Percentiles rank a stretch among this genome's conserved stretches.
Conservation (phyloP, 2,797 vertebrate species). For the Anabas testudineus region DNA sequence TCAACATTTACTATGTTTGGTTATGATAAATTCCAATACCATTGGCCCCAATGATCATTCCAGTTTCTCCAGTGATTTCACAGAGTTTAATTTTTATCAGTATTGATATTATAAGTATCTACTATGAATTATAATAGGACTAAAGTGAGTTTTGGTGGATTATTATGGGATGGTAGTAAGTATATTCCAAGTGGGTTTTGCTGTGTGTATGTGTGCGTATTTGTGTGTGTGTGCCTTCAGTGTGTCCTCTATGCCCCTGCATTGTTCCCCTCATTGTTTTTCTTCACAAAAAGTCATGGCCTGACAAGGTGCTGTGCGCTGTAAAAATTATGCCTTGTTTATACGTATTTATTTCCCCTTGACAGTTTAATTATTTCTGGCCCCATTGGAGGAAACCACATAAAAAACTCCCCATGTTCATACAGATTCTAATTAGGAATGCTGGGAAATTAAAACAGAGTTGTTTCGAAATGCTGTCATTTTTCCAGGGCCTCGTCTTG, state of each 20-base stretch:
- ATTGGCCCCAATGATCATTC: neutral
- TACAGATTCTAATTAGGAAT: constrained; percentile 85
- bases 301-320: constrained; percentile 80
- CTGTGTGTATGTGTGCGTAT: constrained; percentile 9
- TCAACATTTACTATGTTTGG: too few relatives aligned
- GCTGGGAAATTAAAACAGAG: constrained; percentile 86
- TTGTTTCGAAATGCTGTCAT: constrained; percentile 87
- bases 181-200: constrained; percentile 22
- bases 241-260: constrained; percentile 76
- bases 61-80: neutral
- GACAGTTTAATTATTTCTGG: constrained; percentile 87
- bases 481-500: constrained; percentile 78
- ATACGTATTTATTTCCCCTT: constrained; percentile 85
- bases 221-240: constrained; percentile 24
- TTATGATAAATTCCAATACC: neutral
- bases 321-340: constrained; percentile 85
- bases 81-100: neutral
- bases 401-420: constrained; percentile 79
- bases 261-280: constrained; percentile 81
- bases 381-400: constrained; percentile 82
- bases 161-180: neutral
- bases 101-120: neutral
- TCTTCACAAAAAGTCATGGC: constrained; percentile 79
- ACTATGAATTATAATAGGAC: neutral
- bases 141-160: constrained; percentile 7